Evolutionary conservation across 2,113 vertebrate genomes (phyloP), one percentile per base, ranked within the genome.

Genomic region (Phoxinus phoxinus): DNA sequence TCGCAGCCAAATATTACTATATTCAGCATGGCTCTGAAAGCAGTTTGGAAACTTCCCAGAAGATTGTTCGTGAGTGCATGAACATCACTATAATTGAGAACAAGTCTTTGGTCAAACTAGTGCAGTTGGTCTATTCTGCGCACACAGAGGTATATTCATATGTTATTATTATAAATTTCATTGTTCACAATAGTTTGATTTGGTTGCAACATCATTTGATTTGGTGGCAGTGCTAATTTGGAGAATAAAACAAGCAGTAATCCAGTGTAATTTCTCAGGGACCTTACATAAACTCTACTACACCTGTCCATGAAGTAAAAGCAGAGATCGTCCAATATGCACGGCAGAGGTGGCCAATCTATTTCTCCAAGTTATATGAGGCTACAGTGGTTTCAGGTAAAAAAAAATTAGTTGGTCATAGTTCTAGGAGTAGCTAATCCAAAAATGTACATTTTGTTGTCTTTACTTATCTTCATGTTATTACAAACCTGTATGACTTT

Each of bases 321-420:
- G 95, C 92, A 41, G 93, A 97, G 13, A 90, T 97, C 58, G 96
- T 98, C 5, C 92, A 96, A 71, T 89, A 91, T 1, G 95, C 96
- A 79, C 92, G 90, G 5, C 58, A 95, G 41, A 95, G 94, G 86
- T 99, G 97, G 98, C 95, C 96, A 1, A 87, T 99, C 63, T 91
- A 96, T 61, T 99, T 99, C 93, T 98, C 98, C 23, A 95, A 92
- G 81, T 97, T 99, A 87, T 99, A 95, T 90, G 95, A 99, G 91
- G 96, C 96, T 82, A 94, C 90, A 51, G 93, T 95, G 56, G 91
- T 93, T 89, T 96, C 97, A 86, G 98, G 98, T 99, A 93, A 94
- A 92, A 7, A 37, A 35, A 35, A 69, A 32, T 7, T 2, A 51
- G 8, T 21, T 1, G 13, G 1, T 10, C n/a, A 48, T 53, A 9